phyloP scores from a whole-genome alignment of 2,888 invertebrate genomes.

The Drosophila mimetica region DNA sequence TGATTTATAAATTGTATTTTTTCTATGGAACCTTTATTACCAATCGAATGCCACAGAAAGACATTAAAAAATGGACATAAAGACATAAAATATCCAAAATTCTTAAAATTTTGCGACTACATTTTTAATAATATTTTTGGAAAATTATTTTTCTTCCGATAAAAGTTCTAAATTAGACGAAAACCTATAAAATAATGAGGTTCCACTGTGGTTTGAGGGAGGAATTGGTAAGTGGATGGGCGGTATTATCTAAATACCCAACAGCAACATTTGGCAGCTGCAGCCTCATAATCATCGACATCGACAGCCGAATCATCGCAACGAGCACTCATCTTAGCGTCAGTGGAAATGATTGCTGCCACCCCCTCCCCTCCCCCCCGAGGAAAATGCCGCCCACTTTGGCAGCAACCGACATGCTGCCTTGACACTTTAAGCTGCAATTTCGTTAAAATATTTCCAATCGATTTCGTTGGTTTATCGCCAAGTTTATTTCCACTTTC shows the following conservation, averaged over 20 bases:
- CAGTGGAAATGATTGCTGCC: constrained; percentile 42
- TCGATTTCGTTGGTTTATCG: constrained; percentile 80
- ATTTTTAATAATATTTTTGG: too few relatives aligned
- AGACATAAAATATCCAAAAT: too few relatives aligned
- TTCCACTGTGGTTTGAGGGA: background rate
- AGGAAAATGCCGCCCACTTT: constrained; percentile 19
- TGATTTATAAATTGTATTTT: too few relatives aligned
- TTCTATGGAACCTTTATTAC: too few relatives aligned
- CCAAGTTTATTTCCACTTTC: constrained; percentile 73
- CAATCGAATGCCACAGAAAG: too few relatives aligned
- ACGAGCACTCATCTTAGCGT: constrained; percentile 48
- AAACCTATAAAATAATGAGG: background rate
- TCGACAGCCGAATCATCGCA: constrained; percentile 53
- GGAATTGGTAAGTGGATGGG: constrained; percentile 32
- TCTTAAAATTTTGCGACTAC: too few relatives aligned
- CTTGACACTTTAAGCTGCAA: constrained; percentile 81
- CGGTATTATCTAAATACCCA: constrained; percentile 64
- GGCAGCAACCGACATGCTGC: constrained; percentile 56
- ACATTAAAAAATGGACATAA: too few relatives aligned
- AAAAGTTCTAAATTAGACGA: background rate
- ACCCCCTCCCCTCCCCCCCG: background rate
- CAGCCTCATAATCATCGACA: constrained; percentile 68
- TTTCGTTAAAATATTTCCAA: constrained; percentile 78
- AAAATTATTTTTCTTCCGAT: too few relatives aligned
- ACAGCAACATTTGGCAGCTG: constrained; percentile 48